A percentile compares a stretch with the other conserved stretches of the same genome.
Evolutionary conservation across 2,113 vertebrate genomes (phyloP).

Genomic region (Petromus typicus): DNA sequence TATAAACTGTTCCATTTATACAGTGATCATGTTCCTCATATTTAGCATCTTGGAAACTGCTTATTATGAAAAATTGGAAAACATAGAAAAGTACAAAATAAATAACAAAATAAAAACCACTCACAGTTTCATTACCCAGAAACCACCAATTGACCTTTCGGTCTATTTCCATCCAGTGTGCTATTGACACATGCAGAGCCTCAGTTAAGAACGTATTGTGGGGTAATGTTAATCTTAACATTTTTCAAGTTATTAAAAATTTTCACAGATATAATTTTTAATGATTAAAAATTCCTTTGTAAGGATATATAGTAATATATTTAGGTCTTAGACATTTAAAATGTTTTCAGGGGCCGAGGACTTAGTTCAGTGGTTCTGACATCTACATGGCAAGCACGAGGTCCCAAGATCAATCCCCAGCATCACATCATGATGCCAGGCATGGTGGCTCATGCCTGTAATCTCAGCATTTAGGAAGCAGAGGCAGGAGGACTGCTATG

Average conservation of each 20-base stretch:
- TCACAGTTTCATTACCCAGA: not conserved
- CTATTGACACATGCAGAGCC: not conserved
- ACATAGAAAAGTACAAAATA: constrained; percentile 16
- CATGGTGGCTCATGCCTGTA: too few species aligned
- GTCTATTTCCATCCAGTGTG: not conserved
- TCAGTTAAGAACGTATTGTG: constrained; percentile 6
- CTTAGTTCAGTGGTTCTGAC: too few species aligned
- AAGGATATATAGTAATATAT: not conserved
- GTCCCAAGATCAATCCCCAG: too few species aligned
- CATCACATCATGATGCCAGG: too few species aligned
- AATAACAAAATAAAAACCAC: constrained; percentile 19
- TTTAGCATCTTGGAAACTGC: not conserved
- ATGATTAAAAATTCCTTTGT: constrained; percentile 29
- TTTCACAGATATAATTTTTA: not conserved
- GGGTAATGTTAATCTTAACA: not conserved
- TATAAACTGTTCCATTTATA: not conserved
- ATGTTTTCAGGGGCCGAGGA: constrained; percentile 29
- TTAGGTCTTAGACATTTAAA: not conserved
- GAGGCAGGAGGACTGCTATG: too few species aligned
- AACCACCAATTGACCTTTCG: not conserved
- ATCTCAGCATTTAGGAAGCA: too few species aligned
- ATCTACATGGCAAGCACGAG: too few species aligned
- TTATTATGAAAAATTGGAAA: constrained; percentile 9
- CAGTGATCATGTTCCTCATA: not conserved
- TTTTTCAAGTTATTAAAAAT: constrained; percentile 35